These are phyloP conservation scores for Nasonia giraulti DNA, from an alignment of 1,140 invertebrate species.

Conservation along the genomic window DNA sequence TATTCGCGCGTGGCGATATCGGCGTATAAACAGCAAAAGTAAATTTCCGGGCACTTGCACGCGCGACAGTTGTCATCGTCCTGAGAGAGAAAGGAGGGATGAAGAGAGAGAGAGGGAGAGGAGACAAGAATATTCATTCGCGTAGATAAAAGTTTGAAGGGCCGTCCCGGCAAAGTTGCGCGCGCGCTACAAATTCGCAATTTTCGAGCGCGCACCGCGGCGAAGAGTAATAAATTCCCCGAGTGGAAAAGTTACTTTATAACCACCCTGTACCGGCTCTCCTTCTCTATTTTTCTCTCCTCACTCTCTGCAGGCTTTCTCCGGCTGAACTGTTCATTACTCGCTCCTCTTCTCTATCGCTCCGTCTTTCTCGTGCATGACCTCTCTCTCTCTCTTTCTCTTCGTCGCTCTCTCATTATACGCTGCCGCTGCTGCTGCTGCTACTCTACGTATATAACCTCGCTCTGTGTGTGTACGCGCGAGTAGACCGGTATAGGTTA, in stretches of 20 bases:
- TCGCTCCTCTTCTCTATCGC: neutral
- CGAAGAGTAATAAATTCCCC: conserved; percentile 32
- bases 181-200: conserved; percentile 10
- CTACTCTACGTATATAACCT: neutral
- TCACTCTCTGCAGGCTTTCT: conserved; percentile 19
- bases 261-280: conserved; percentile 19
- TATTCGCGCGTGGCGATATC: no score
- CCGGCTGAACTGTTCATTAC: conserved; percentile 38
- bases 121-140: conserved; percentile 2
- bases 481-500: conserved; percentile 13
- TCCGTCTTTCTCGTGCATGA: neutral
- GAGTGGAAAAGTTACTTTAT: conserved; percentile 47
- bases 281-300: neutral
- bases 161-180: neutral
- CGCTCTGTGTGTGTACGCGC: neutral
- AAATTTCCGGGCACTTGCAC: conserved; percentile 10
- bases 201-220: neutral
- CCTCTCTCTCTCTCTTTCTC: neutral
- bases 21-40: neutral
- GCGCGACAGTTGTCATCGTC: neutral
- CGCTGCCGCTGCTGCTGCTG: neutral
- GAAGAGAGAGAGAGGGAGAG: neutral
- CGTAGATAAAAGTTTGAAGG: neutral
- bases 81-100: neutral
- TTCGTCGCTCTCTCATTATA: conserved; percentile 7